Conservation (phyloP, 2,888 invertebrate genomes). For the Rhorus exstirpatorius region DNA sequence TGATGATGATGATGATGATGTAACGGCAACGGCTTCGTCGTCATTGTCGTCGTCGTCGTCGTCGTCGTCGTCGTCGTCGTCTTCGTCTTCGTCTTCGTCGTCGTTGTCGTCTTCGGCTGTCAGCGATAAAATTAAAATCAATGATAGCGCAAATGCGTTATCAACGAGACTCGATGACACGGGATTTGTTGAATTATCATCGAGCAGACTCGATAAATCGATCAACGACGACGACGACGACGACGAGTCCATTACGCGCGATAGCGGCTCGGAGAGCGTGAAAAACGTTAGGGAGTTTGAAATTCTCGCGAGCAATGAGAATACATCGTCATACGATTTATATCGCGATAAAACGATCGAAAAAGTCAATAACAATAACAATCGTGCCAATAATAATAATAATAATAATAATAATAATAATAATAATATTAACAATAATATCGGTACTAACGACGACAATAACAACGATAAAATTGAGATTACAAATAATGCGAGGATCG, state of each 20-base stretch:
- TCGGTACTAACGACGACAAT: conserved; percentile 37
- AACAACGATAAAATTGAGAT: conserved; percentile 55
- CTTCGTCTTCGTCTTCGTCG: conserved; percentile 46
- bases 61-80: conserved; percentile 55
- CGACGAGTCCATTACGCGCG: conserved; percentile 68
- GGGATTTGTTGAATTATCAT: conserved; percentile 48
- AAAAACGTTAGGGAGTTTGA: conserved; percentile 56
- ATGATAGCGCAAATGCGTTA: conserved; percentile 66
- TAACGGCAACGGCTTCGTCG: conserved; percentile 65
- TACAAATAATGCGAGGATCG: background rate
- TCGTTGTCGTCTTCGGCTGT: conserved; percentile 56
- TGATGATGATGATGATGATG: conserved; percentile 61
- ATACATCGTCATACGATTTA: conserved; percentile 57
- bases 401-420: conserved; percentile 43
- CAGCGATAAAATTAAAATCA: conserved; percentile 65
- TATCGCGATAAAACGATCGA: conserved; percentile 32
- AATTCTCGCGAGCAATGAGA: conserved; percentile 46
- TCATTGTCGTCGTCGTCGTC: conserved; percentile 50
- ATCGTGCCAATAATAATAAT: conserved; percentile 41
- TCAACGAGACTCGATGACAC: conserved; percentile 58
- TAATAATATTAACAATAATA: conserved; percentile 43
- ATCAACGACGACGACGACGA: conserved; percentile 70
- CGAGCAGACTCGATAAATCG: conserved; percentile 53
- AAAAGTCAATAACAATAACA: conserved; percentile 49
- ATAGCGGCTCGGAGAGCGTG: conserved; percentile 68